Base-by-base conservation (phyloP, 2,797 vertebrate species). In the Tiaroga cobitis region DNA sequence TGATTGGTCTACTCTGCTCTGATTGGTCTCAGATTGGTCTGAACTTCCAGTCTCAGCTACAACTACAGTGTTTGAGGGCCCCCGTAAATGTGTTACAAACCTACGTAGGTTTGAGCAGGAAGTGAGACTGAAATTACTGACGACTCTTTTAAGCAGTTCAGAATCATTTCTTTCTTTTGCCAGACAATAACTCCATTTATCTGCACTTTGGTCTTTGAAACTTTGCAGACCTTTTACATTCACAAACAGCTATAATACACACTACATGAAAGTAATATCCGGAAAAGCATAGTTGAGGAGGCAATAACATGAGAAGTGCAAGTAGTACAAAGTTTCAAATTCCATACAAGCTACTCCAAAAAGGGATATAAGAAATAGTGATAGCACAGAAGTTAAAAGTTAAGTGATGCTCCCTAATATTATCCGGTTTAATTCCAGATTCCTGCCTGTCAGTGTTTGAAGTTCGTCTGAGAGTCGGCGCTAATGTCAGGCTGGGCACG, bases 381-480 rank as follows among this genome's bases (percentile, higher is more conserved):
- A 65, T 32, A 32, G 63, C 29, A 65, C 26, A 29, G 26, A 63
- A 16, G 61, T 29, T 65, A 18, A 80, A 67, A 75, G 29, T 51
- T 68, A 34, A 43, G 16, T 4, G n/a, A 59, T 32, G 82, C 46
- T 24, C 11, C n/a, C 8, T 70, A 61, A 79, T 49, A 85, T 82
- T 61, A 82, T 70, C 82, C 1, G 19, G 19, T 82, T 86, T 86
- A 39, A 84, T 87, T 79, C 61, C 5, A 26, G 39, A 82, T 72
- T 43, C 29, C 3, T 2, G 4, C 19, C 70, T 26, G 3, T n/a
- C 41, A 4, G 56, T 73, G 39, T 76, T 81, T 75, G 24, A 39
- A 46, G 26, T 59, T 51, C 7, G 61, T 81, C 68, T 49, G 82
- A 86, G 86, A 61, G 13, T 10, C 11, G 32, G 9, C 5, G 18